Conservation (phyloP, 2,797 vertebrate genomes). For the Sebastes kiyomatsui region DNA sequence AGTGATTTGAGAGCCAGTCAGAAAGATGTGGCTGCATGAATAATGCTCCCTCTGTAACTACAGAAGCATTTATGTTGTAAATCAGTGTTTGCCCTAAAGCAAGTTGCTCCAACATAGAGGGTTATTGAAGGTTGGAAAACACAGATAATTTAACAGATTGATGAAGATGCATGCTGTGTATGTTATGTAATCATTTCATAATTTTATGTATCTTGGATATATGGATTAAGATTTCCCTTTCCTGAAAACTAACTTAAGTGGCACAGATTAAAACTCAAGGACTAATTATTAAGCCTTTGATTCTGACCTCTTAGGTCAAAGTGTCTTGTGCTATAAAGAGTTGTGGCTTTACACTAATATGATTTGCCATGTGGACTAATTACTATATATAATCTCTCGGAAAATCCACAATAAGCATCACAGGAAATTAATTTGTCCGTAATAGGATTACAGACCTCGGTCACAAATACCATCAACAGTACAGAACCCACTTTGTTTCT, state of each 20-base stretch:
- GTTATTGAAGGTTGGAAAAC: background rate
- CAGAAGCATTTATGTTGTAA: background rate
- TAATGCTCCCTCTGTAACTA: background rate
- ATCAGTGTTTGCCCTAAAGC: background rate
- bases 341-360: slow-evolving; percentile 33
- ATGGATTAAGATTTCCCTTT: too few species aligned
- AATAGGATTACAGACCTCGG: slow-evolving; percentile 52
- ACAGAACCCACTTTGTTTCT: background rate
- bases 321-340: background rate
- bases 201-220: background rate
- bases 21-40: background rate
- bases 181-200: background rate
- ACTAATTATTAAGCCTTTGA: background rate
- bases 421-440: slow-evolving; percentile 33
- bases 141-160: background rate
- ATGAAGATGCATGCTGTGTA: background rate
- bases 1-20: slow-evolving; percentile 1
- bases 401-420: slow-evolving; percentile 43
- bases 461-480: slow-evolving; percentile 39
- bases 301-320: background rate
- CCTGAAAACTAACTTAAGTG: background rate
- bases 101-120: background rate
- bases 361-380: slow-evolving; percentile 44
- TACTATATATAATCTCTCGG: slow-evolving; percentile 30
- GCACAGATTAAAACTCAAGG: background rate